Evolutionary conservation across 2,113 vertebrate genomes (phyloP).

Genomic region (Xerus inauris): DNA sequence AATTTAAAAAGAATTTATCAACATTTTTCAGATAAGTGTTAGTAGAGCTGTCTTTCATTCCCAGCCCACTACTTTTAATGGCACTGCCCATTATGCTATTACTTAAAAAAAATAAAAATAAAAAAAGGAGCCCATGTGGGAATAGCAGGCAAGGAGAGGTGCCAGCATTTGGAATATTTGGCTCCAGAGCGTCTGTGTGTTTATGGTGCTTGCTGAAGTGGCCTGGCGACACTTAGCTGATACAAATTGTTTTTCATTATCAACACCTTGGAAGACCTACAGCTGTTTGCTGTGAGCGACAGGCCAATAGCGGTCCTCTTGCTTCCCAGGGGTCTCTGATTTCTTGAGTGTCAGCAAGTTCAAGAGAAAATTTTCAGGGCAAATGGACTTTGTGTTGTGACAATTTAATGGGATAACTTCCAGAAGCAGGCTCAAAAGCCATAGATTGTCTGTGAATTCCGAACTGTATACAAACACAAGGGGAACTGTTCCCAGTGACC

Average conservation of each 20-base stretch:
- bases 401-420: not conserved
- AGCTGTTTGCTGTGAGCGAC: not conserved
- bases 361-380: conserved; percentile 3
- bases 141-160: not conserved
- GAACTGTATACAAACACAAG: not conserved
- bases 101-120: not conserved
- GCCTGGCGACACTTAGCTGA: conserved; percentile 7
- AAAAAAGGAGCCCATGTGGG: not conserved
- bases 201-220: conserved; percentile 17
- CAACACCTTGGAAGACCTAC: not conserved
- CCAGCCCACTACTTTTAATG: not conserved
- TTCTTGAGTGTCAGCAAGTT: not conserved
- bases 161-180: conserved; percentile 41
- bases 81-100: not conserved
- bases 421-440: not conserved
- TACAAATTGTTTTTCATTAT: conserved; percentile 40
- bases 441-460: not conserved
- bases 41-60: not conserved
- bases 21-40: not conserved
- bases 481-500: conserved; percentile 7
- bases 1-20: not conserved
- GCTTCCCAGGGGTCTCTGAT: not conserved
- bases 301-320: not conserved
- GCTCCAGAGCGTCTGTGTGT: not conserved
- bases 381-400: conserved; percentile 12